A percentile compares a stretch with the other conserved stretches of the same genome.
Conservation (phyloP, 2,888 invertebrate species). For the Protophormia terraenovae region DNA sequence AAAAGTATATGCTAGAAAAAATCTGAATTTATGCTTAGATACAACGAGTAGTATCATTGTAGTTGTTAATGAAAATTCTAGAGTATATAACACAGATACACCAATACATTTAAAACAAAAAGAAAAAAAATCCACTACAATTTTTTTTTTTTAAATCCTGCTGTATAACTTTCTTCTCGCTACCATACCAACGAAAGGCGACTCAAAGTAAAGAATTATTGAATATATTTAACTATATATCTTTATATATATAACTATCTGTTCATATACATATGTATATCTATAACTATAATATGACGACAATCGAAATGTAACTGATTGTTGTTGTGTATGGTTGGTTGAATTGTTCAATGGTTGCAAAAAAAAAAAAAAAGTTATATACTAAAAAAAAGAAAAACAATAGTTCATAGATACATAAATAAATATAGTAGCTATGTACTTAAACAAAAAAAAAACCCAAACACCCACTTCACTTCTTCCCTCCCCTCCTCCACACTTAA, state of each 20-base stretch:
- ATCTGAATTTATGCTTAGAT: slow-evolving; percentile 44
- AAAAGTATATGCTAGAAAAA: slow-evolving; percentile 27
- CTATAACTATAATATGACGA: not conserved
- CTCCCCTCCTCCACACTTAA: not conserved
- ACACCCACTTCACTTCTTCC: too few relatives aligned
- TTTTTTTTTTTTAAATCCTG: too few relatives aligned
- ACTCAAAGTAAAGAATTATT: slow-evolving; percentile 3
- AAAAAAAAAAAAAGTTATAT: slow-evolving; percentile 12
- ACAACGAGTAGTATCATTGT: slow-evolving; percentile 53
- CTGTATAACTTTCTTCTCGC: too few relatives aligned
- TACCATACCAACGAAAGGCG: too few relatives aligned
- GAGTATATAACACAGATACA: slow-evolving; percentile 43
- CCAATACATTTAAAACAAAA: slow-evolving; percentile 1
- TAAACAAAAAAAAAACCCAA: not conserved
- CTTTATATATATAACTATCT: not conserved
- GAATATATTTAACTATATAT: not conserved
- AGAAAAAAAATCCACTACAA: not conserved
- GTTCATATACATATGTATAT: not conserved
- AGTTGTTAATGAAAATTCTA: slow-evolving; percentile 64
- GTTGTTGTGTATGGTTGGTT: slow-evolving; percentile 15
- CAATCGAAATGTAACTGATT: slow-evolving; percentile 46
- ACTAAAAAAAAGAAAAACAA: not conserved
- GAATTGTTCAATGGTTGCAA: slow-evolving; percentile 22
- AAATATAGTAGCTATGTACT: not conserved
- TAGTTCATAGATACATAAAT: slow-evolving; percentile 8